Evolutionary conservation across 2,888 invertebrate genomes (phyloP).

Genomic region (Xestia c-nigrum): DNA sequence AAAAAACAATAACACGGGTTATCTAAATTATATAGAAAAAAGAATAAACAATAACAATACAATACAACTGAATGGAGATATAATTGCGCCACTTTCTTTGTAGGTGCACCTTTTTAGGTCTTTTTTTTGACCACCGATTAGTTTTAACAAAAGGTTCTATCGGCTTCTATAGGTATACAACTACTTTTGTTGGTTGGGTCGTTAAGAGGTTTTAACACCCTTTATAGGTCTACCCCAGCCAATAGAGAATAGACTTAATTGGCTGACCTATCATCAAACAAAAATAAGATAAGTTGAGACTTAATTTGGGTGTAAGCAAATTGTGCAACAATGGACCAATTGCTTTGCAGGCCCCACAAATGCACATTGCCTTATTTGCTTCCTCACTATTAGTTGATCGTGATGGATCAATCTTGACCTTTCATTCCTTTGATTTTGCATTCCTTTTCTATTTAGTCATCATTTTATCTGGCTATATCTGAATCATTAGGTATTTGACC

Average conservation of each 20-base stretch:
- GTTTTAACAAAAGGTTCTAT: too few relatives aligned
- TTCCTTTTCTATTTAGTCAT: constrained; percentile 55
- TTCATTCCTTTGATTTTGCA: constrained; percentile 47
- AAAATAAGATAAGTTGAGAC: neutral
- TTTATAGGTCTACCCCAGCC: neutral
- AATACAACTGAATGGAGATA: too few relatives aligned
- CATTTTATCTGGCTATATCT: constrained; percentile 25
- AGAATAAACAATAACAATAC: too few relatives aligned
- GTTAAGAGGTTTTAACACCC: too few relatives aligned
- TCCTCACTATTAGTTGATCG: constrained; percentile 20
- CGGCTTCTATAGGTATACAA: too few relatives aligned
- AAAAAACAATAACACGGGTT: too few relatives aligned
- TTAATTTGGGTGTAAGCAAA: neutral
- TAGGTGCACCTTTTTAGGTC: too few relatives aligned
- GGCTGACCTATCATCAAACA: neutral
- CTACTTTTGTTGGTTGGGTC: too few relatives aligned
- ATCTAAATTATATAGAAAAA: too few relatives aligned
- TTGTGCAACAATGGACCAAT: neutral
- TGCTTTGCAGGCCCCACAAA: constrained; percentile 15
- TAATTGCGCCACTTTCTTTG: too few relatives aligned
- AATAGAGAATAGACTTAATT: neutral
- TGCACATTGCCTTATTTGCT: neutral
- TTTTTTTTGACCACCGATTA: too few relatives aligned
- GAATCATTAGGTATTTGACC: constrained; percentile 57
- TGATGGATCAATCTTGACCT: constrained; percentile 57